Conservation (phyloP, 1,140 invertebrate species). For the Lordiphosa mommai region DNA sequence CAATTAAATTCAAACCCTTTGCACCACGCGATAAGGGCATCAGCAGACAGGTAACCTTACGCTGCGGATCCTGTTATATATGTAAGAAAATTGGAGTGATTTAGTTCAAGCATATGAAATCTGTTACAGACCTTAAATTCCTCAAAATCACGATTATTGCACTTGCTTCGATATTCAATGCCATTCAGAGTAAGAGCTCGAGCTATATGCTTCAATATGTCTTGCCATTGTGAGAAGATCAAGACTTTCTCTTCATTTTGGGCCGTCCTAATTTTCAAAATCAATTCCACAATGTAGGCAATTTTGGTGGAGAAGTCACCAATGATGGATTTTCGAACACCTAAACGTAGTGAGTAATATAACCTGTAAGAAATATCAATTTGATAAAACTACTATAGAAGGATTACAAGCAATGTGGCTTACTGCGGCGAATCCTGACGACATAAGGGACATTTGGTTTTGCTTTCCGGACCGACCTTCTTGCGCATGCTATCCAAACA, state of each 20-base stretch:
- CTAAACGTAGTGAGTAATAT: conserved; percentile 54
- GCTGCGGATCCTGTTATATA: conserved; percentile 60
- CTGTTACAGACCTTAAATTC: conserved; percentile 82
- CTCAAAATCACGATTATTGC: conserved; percentile 81
- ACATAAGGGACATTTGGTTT: conserved; percentile 84
- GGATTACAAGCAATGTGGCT: background rate
- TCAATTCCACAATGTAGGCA: conserved; percentile 83
- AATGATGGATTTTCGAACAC: conserved; percentile 45
- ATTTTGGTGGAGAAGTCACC: conserved; percentile 88
- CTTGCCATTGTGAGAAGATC: conserved; percentile 87
- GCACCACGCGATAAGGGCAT: conserved; percentile 85
- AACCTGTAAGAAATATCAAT: conserved; percentile 24
- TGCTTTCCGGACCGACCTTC: background rate
- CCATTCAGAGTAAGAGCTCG: conserved; percentile 83
- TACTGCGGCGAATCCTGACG: conserved; percentile 79
- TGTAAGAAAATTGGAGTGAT: background rate
- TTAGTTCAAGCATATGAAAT: background rate
- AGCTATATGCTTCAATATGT: conserved; percentile 83
- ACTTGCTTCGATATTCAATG: conserved; percentile 80
- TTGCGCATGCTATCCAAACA: conserved; percentile 51
- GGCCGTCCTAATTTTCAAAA: conserved; percentile 81
- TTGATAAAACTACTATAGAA: background rate
- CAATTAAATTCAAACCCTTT: conserved; percentile 90
- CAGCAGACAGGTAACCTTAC: conserved; percentile 84
- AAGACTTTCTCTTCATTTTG: conserved; percentile 83